A percentile compares a stretch with the other conserved stretches of the same genome.
Conservation (phyloP, 2,888 invertebrate species). For the Acanthoscelides obtectus region DNA sequence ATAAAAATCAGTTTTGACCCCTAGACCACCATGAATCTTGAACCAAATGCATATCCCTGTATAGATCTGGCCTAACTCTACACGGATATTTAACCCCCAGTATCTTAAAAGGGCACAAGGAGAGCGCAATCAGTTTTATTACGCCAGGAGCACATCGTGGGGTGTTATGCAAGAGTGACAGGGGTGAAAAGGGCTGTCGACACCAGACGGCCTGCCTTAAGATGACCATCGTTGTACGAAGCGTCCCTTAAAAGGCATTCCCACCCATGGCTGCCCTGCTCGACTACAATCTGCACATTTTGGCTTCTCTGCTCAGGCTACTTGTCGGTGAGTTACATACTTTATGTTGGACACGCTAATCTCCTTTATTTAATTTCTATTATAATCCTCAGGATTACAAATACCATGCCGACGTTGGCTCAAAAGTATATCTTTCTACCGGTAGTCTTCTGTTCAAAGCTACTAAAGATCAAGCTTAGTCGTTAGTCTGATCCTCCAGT, state of each 20-base stretch:
- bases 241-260: conserved; percentile 30
- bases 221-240: conserved; percentile 17
- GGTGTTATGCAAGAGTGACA: neutral
- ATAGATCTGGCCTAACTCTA: neutral
- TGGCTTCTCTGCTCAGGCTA: conserved; percentile 59
- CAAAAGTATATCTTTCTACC: too few species aligned
- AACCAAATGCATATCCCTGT: neutral
- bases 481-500: too few species aligned
- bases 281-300: conserved; percentile 52
- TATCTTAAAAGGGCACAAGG: neutral
- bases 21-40: too few species aligned
- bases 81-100: neutral
- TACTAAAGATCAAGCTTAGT: too few species aligned
- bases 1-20: too few species aligned
- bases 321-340: conserved; percentile 55
- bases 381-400: too few species aligned
- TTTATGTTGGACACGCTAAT: too few species aligned
- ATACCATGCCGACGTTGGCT: too few species aligned
- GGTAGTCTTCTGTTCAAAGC: too few species aligned
- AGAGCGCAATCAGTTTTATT: neutral
- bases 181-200: neutral
- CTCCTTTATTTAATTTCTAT: too few species aligned
- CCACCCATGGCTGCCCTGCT: conserved; percentile 54
- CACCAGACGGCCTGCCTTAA: neutral
- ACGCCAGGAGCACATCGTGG: neutral